A percentile compares a stretch with the other conserved stretches of the same genome.
Conservation (phyloP, 2,797 vertebrate genomes). For the Sebastes baramenuke region DNA sequence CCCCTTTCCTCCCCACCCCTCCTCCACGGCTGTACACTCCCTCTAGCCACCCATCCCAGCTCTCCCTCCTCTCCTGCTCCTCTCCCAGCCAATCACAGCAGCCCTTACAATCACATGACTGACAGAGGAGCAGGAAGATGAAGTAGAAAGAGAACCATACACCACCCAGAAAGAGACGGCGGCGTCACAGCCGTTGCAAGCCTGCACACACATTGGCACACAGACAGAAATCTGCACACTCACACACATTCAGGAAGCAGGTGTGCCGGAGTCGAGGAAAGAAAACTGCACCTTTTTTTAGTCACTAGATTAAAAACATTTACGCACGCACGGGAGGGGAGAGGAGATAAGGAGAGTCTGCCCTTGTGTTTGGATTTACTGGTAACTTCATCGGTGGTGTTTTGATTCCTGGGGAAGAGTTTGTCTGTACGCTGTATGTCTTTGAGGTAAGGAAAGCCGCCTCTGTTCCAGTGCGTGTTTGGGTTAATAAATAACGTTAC, state of each 20-base stretch:
- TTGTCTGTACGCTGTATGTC: constrained; percentile 33
- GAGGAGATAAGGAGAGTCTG: constrained; percentile 18
- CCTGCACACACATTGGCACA: constrained; percentile 3
- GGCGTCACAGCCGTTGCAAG: constrained; percentile 45
- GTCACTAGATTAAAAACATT: constrained; percentile 20
- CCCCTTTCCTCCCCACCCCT: not conserved
- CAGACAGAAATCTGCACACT: constrained; percentile 1
- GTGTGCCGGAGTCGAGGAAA: constrained; percentile 30
- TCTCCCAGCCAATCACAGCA: constrained; percentile 69
- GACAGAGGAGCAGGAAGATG: constrained; percentile 77
- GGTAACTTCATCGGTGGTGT: constrained; percentile 16
- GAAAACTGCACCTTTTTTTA: constrained; percentile 33
- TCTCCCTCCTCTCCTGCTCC: constrained; percentile 51
- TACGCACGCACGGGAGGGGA: not conserved
- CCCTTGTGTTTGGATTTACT: constrained; percentile 40
- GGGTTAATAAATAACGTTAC: constrained; percentile 40
- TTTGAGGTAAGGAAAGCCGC: constrained; percentile 65
- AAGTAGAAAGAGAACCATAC: constrained; percentile 71
- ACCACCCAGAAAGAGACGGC: constrained; percentile 62
- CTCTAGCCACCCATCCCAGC: constrained; percentile 40
- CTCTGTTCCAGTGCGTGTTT: constrained; percentile 35
- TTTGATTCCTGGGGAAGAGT: constrained; percentile 39
- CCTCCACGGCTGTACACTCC: constrained; percentile 33
- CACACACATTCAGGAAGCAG: constrained; percentile 58
- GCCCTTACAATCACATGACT: constrained; percentile 71